phyloP scores from a whole-genome alignment of 2,797 vertebrate genomes.

The Emydoidea blandingii region DNA sequence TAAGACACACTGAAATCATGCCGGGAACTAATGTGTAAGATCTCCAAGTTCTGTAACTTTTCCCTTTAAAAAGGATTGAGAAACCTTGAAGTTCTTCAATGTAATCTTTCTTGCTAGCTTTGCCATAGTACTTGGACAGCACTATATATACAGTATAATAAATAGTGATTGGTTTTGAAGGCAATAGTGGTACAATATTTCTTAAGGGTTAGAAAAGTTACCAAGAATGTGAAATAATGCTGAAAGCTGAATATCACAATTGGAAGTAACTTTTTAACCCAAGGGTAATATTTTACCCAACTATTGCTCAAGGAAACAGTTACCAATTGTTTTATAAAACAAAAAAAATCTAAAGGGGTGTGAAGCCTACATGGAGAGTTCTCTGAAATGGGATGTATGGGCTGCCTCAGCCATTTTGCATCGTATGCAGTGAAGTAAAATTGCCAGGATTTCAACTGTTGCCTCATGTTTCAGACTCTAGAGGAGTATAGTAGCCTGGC shows the following conservation, averaged over 20 bases:
- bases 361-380: slow-evolving; percentile 10
- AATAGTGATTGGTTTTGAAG: slow-evolving; percentile 31
- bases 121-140: slow-evolving; percentile 31
- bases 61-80: slow-evolving; percentile 10
- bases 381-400: slow-evolving; percentile 2
- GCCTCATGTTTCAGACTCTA: not conserved
- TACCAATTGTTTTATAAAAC: slow-evolving; percentile 22
- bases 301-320: slow-evolving; percentile 17
- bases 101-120: slow-evolving; percentile 4
- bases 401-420: slow-evolving; percentile 5
- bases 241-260: slow-evolving; percentile 34
- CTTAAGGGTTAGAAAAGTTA: slow-evolving; percentile 37
- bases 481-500: not conserved
- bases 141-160: not conserved
- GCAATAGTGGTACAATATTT: slow-evolving; percentile 9
- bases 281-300: slow-evolving; percentile 20
- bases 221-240: slow-evolving; percentile 25
- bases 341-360: not conserved
- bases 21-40: not conserved
- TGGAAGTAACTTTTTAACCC: slow-evolving; percentile 52
- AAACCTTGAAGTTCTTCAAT: slow-evolving; percentile 12
- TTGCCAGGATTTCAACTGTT: slow-evolving; percentile 7
- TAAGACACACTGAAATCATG: not conserved
- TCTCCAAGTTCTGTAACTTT: not conserved
- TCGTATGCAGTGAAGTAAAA: not conserved